These are phyloP conservation scores for Limnodromus scolopaceus DNA, from an alignment of 2,797 vertebrate species.

Conservation along the genomic window DNA sequence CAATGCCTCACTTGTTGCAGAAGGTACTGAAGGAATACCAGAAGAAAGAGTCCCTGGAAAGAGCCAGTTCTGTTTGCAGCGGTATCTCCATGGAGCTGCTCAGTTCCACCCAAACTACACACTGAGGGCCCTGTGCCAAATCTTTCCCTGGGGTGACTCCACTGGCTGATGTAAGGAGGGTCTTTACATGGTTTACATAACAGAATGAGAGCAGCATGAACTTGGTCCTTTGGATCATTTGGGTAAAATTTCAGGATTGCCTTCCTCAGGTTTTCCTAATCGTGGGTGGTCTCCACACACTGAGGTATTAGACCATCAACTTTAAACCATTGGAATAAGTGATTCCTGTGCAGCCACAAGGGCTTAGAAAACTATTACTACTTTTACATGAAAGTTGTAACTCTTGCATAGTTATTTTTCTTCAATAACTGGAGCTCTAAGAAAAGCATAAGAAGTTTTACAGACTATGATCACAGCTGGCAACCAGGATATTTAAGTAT, in stretches of 20 bases:
- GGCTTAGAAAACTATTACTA: not conserved
- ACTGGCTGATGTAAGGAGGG: not conserved
- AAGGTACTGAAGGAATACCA: not conserved
- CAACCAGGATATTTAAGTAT: not conserved
- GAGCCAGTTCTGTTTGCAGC: not conserved
- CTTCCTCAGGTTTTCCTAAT: not conserved
- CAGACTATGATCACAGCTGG: not conserved
- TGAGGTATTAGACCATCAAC: not conserved
- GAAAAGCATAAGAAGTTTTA: not conserved
- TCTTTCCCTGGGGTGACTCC: not conserved
- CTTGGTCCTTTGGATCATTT: not conserved
- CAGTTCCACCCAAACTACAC: not conserved
- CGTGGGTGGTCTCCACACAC: not conserved
- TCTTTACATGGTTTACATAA: not conserved
- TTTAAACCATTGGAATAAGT: not conserved
- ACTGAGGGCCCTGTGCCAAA: not conserved
- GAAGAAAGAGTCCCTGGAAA: not conserved
- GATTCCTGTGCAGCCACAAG: not conserved
- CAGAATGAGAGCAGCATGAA: not conserved
- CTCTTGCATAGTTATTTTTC: not conserved
- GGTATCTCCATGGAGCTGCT: not conserved
- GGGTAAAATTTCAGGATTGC: not conserved
- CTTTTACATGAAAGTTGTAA: not conserved
- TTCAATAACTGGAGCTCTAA: not conserved
- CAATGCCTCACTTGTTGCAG: not conserved